These are phyloP conservation scores for Sebastes iracundus DNA, from an alignment of 2,797 vertebrate genomes.

Conservation along the genomic window DNA sequence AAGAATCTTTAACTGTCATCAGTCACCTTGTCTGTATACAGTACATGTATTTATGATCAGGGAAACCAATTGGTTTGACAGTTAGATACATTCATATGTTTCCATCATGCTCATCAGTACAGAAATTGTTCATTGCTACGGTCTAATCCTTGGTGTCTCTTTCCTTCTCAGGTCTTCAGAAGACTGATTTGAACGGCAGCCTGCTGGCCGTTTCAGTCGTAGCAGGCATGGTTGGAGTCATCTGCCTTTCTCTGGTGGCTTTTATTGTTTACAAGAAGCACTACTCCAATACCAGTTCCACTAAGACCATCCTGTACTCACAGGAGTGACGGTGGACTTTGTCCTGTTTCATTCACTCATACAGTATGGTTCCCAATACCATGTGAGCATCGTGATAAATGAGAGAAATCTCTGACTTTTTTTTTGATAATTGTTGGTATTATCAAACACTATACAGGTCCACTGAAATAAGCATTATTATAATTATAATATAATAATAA, in stretches of 20 bases:
- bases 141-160: not conserved
- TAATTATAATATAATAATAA: too few species aligned
- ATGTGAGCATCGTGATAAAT: not conserved
- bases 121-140: not conserved
- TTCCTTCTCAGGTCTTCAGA: conserved; percentile 31
- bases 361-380: not conserved
- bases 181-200: not conserved
- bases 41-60: not conserved
- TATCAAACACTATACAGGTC: not conserved
- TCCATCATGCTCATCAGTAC: not conserved
- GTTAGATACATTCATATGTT: not conserved
- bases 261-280: conserved; percentile 50
- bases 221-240: conserved; percentile 50
- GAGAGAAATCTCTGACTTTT: not conserved
- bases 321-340: conserved; percentile 4
- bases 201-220: conserved; percentile 58
- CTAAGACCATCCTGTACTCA: conserved; percentile 15
- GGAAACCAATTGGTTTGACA: not conserved
- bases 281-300: not conserved
- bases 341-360: not conserved
- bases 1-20: too few species aligned
- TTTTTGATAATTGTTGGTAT: not conserved
- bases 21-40: not conserved
- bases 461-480: not conserved
- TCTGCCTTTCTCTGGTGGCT: conserved; percentile 57